phyloP scores from a whole-genome alignment of 2,797 vertebrate species.

The Arctocebus calabarensis region DNA sequence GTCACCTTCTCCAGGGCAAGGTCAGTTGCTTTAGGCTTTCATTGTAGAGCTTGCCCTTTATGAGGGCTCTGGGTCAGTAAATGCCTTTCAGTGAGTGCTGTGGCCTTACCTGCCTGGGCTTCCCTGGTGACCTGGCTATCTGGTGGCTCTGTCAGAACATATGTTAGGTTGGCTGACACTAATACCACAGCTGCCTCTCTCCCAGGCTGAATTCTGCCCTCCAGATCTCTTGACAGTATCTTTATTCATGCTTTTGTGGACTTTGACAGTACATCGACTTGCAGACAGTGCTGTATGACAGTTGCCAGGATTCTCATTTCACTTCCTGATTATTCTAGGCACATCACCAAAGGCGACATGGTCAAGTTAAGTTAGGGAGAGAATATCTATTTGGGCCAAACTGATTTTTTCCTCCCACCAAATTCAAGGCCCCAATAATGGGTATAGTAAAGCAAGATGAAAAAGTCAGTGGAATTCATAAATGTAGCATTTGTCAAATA shows the following conservation, averaged over 20 bases:
- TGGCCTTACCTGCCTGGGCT: background rate
- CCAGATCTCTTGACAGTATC: background rate
- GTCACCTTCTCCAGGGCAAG: background rate
- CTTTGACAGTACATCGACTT: background rate
- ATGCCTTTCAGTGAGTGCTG: background rate
- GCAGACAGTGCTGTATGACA: background rate
- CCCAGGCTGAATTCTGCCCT: background rate
- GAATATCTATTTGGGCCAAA: background rate
- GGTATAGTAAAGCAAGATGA: constrained; percentile 10
- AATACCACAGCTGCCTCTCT: background rate
- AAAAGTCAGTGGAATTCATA: background rate
- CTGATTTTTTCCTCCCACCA: background rate
- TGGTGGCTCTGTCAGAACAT: constrained; percentile 21
- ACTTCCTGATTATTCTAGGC: constrained; percentile 34
- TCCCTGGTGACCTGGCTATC: background rate
- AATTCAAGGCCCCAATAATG: background rate
- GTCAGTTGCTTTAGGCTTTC: background rate
- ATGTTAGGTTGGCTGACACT: background rate
- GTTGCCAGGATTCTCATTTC: constrained; percentile 25
- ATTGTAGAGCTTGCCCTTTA: background rate
- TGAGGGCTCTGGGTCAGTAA: background rate
- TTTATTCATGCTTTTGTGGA: background rate
- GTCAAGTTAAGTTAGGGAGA: background rate
- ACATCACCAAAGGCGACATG: background rate
- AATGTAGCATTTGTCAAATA: background rate